A percentile compares a stretch with the other conserved stretches of the same genome.
phyloP scores from a whole-genome alignment of 2,113 vertebrate species.

The Macroglossus sobrinus region DNA sequence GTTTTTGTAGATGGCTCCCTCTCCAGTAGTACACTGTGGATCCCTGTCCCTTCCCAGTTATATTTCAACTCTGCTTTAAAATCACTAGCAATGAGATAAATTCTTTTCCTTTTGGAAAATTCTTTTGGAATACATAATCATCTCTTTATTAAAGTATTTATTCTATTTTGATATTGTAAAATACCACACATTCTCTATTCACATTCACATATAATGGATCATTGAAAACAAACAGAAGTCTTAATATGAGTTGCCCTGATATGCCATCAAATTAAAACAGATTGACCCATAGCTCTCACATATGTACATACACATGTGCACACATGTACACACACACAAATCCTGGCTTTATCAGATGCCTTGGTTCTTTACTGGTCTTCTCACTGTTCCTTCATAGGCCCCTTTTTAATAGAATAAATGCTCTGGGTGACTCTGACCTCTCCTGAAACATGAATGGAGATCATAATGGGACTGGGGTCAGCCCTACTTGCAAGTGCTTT shows the following conservation, averaged over 20 bases:
- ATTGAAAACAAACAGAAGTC: not conserved
- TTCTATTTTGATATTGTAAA: not conserved
- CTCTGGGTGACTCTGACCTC: not conserved
- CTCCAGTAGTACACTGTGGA: not conserved
- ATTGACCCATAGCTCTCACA: not conserved
- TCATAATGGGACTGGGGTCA: not conserved
- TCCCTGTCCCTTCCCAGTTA: not conserved
- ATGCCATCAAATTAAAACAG: not conserved
- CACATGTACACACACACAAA: not conserved
- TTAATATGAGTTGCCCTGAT: not conserved
- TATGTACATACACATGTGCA: not conserved
- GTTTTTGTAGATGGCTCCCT: not conserved
- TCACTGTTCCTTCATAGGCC: not conserved
- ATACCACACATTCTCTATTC: not conserved
- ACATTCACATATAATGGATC: not conserved
- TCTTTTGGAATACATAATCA: not conserved
- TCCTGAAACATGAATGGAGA: not conserved
- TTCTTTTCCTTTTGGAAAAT: not conserved
- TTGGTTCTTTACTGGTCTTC: not conserved
- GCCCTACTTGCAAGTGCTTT: not conserved
- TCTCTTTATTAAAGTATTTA: not conserved
- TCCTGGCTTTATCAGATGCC: not conserved
- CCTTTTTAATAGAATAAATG: not conserved
- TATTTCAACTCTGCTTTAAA: conserved; percentile 1
- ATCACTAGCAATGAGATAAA: not conserved